Evolutionary conservation across 1,140 invertebrate species (phyloP), one percentile per base, ranked within the genome.

Genomic region (Kradibia gibbosae): DNA sequence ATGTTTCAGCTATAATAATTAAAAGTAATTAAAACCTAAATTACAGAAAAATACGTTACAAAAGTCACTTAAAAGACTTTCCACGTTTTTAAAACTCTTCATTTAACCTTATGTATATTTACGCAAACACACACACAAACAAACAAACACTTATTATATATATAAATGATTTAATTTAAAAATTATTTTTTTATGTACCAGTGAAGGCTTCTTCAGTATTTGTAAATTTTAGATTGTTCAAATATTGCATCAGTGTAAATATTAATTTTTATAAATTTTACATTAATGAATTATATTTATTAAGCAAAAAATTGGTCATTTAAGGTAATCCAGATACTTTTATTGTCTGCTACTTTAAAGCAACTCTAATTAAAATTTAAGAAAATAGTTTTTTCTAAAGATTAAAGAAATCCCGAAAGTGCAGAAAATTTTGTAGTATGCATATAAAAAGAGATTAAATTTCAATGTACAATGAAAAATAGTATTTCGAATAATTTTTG

Each of bases 321-420:
- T 62, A 45, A 77, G 36, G 17, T 34, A 31, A 50, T 28, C 11
- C 20, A 71, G 42, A 36, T 62, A 80, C 71, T 80, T 67, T 80
- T 80, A 80, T 80, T 80, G 28, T 36, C 39, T 28, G 42, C 20
- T 13, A 67, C 57, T 80, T 74, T 74, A 36, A 22, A 28, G 42
- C 28, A 31, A 25, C 13, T 31, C 57, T 80, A 80, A 80, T 80
- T 80, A 80, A 74, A 80, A 75, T 80, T 80, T 80, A 80, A 74
- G 78, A 80, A 80, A 80, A 80, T 80, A 74, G 71, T 74, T 80
- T 74, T n/a, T 53, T 45, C 57, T 11, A 55, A 13, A 62, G 67
- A 34, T 11, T 34, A 13, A 73, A 73, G 78, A 55, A 78, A 65
- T 39, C 36, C 34, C 67, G 39, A 73, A 80, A 73, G 25, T 73